phyloP scores from a whole-genome alignment of 2,113 vertebrate species.

The Lepus timidus region DNA sequence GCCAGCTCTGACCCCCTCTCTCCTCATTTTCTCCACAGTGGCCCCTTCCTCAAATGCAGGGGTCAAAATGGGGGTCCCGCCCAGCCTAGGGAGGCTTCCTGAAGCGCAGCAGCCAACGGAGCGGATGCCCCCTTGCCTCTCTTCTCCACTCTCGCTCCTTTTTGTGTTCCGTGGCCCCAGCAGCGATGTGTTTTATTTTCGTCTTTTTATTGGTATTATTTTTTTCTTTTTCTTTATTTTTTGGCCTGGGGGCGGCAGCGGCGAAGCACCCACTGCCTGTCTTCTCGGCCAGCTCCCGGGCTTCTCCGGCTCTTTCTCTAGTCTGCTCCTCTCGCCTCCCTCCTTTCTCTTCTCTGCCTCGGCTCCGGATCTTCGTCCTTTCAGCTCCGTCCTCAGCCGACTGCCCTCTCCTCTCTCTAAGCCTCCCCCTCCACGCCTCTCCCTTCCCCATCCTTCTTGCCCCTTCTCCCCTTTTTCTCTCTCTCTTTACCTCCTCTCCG shows the following conservation, averaged over 20 bases:
- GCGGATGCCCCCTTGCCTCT: slow-evolving; percentile 33
- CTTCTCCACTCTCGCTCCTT: slow-evolving; percentile 65
- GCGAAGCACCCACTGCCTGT: slow-evolving; percentile 13
- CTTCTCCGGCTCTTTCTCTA: slow-evolving; percentile 65
- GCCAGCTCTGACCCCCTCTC: slow-evolving; percentile 62
- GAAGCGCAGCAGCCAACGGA: slow-evolving; percentile 21
- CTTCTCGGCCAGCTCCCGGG: slow-evolving; percentile 15
- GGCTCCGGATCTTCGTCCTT: slow-evolving; percentile 30
- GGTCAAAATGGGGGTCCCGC: slow-evolving; percentile 67
- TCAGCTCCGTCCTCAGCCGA: not conserved
- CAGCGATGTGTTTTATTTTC: slow-evolving; percentile 70
- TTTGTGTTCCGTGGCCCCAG: slow-evolving; percentile 64
- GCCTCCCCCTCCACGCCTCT: not conserved
- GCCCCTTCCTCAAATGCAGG: slow-evolving; percentile 62
- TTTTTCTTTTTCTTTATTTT: not conserved
- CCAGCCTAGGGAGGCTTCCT: slow-evolving; percentile 61
- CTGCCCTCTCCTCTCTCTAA: not conserved
- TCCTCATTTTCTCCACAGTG: slow-evolving; percentile 70
- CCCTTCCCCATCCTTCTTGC: slow-evolving; percentile 28
- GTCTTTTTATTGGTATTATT: slow-evolving; percentile 62
- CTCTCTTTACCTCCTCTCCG: slow-evolving; percentile 2
- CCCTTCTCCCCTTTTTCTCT: slow-evolving; percentile 21
- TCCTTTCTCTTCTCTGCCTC: slow-evolving; percentile 68
- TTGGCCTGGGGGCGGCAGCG: slow-evolving; percentile 35
- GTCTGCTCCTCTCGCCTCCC: slow-evolving; percentile 33